Base-by-base conservation (phyloP, 1,140 invertebrate genomes). In the Matsumurasca onukii region DNA sequence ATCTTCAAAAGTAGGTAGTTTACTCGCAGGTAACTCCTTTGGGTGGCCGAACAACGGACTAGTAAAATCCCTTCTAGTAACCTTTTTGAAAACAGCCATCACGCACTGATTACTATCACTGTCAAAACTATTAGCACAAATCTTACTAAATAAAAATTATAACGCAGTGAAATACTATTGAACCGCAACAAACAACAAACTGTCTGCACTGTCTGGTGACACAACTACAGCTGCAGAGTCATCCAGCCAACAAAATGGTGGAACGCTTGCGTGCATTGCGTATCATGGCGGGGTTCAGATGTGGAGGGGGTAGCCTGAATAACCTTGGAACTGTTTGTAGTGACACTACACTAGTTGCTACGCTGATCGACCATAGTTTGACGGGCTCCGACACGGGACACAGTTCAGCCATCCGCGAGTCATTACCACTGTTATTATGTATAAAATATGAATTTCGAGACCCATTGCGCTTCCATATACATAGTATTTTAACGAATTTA, bases 21-120 rank as follows among this genome's bases (percentile, higher is more conserved):
- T 62, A 62, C 20, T 62, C 27, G 20, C 59, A 22, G 27, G 27
- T 30, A 62, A 62, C 59, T 62, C 59, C 27, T 30, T 62, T 12
- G 59, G 59, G 27, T 30, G 27, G 27, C 59, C 59, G 20, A 62
- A 25, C 27, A 62, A 62, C 20, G 59, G 59, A 29, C 59, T 27
- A 22, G 25, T 30, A 62, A 62, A 62, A 12, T 62, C 27, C 13
- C 24, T 55, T 22, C 59, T 22, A 25, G 59, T 62, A 25, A 62
- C 27, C 30, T 62, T 62, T 29, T 62, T 62, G 9, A 27, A 22
- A 24, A 62, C 59, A 30, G 59, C 59, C 59, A 62, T 62, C 27
- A 62, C 22, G 27, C 13, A 27, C 9, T 12, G 20, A 13, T 25
- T 5, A 62, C 27, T 55, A 12, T 9, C 15, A 12, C 51, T 12